Evolutionary conservation across 2,888 invertebrate genomes (phyloP).

Genomic region (Troglohyphantes excavatus): DNA sequence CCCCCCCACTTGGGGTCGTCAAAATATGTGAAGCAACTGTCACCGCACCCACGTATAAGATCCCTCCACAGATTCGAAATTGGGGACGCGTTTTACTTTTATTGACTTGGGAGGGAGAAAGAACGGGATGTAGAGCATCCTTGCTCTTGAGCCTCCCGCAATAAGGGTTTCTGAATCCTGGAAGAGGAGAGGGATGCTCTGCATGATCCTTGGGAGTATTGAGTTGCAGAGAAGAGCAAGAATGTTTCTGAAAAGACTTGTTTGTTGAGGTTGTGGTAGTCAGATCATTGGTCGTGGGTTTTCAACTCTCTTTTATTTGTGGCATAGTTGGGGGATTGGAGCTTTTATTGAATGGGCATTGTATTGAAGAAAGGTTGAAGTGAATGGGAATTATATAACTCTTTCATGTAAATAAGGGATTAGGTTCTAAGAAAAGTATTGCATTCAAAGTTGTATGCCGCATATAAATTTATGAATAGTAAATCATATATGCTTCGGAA

Average conservation of each 20-base stretch:
- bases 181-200: neutral
- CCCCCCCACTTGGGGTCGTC: constrained; percentile 44
- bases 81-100: constrained; percentile 44
- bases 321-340: too few relatives aligned
- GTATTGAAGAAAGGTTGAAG: too few relatives aligned
- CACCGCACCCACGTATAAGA: constrained; percentile 50
- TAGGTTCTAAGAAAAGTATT: too few relatives aligned
- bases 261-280: neutral
- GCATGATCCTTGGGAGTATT: too few relatives aligned
- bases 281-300: neutral
- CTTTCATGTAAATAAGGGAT: too few relatives aligned
- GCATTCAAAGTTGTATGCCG: too few relatives aligned
- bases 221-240: neutral
- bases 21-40: constrained; percentile 67
- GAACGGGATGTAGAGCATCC: neutral
- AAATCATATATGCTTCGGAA: too few relatives aligned
- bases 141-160: neutral
- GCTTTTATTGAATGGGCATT: neutral
- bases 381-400: too few relatives aligned
- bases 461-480: too few relatives aligned
- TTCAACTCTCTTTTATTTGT: neutral
- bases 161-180: neutral
- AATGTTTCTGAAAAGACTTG: neutral
- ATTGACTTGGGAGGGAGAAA: neutral
- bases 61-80: constrained; percentile 58